These are phyloP conservation scores for Holotrichia oblita DNA, from an alignment of 1,140 invertebrate genomes.

Conservation along the genomic window DNA sequence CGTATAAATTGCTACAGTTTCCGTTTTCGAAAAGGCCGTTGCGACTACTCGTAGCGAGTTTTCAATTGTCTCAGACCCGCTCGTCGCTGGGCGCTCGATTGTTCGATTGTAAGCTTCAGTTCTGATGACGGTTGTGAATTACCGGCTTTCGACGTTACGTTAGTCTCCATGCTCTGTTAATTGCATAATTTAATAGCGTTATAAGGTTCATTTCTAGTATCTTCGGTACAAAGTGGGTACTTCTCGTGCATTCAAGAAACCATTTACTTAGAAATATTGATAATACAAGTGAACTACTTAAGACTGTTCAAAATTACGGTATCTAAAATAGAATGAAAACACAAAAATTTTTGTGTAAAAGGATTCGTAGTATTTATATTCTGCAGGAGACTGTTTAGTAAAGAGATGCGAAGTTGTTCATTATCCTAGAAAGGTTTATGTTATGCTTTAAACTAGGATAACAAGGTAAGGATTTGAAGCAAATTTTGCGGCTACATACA, in stretches of 20 bases:
- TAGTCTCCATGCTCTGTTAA: slow-evolving; percentile 21
- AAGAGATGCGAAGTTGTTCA: too few relatives aligned
- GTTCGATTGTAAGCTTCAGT: slow-evolving; percentile 44
- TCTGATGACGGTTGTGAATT: slow-evolving; percentile 44
- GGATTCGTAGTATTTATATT: too few relatives aligned
- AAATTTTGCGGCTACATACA: too few relatives aligned
- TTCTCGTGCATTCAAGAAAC: slow-evolving; percentile 3
- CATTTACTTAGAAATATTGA: background rate
- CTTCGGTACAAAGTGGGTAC: background rate
- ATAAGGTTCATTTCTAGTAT: slow-evolving; percentile 37
- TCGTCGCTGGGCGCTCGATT: slow-evolving; percentile 38
- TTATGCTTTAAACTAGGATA: too few relatives aligned
- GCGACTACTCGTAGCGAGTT: slow-evolving; percentile 25
- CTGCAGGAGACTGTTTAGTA: too few relatives aligned
- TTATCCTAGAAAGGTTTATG: too few relatives aligned
- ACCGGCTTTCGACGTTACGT: slow-evolving; percentile 42
- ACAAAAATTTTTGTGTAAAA: too few relatives aligned
- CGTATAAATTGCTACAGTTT: slow-evolving; percentile 43
- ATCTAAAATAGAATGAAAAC: too few relatives aligned
- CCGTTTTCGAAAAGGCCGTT: slow-evolving; percentile 34
- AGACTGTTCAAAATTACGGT: too few relatives aligned
- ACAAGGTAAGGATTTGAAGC: too few relatives aligned
- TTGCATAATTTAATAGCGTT: slow-evolving; percentile 44
- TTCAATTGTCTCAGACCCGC: slow-evolving; percentile 40
- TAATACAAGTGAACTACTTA: background rate